Conservation (phyloP, 2,888 invertebrate species). For the Agrotis segetum region DNA sequence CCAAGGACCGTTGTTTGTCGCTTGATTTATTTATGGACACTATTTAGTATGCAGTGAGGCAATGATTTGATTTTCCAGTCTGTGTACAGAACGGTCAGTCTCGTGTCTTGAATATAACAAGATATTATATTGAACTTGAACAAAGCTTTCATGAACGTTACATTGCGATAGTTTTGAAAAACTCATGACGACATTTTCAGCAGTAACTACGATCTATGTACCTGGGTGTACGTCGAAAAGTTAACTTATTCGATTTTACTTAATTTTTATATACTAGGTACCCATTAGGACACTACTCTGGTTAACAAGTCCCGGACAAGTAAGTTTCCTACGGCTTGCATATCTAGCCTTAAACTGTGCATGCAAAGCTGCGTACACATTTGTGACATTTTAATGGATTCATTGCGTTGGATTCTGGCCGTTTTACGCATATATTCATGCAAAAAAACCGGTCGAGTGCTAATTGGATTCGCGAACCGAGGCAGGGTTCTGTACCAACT, state of each 20-base stretch:
- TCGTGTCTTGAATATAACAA: slow-evolving; percentile 81
- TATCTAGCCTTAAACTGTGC: slow-evolving; percentile 2
- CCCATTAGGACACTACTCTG: slow-evolving; percentile 2
- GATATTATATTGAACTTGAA: slow-evolving; percentile 53
- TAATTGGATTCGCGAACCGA: too few species aligned
- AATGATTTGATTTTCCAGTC: slow-evolving; percentile 81
- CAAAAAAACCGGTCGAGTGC: background rate
- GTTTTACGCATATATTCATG: background rate
- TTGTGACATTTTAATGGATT: slow-evolving; percentile 6
- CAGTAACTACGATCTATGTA: background rate
- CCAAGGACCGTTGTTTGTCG: slow-evolving; percentile 62
- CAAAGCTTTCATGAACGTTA: slow-evolving; percentile 15
- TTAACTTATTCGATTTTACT: slow-evolving; percentile 2
- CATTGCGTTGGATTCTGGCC: background rate
- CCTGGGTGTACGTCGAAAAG: background rate
- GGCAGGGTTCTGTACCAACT: too few species aligned
- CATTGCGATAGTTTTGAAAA: slow-evolving; percentile 5
- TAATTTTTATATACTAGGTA: background rate
- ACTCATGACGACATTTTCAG: slow-evolving; percentile 15
- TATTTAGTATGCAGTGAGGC: slow-evolving; percentile 77
- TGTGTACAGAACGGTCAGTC: slow-evolving; percentile 80
- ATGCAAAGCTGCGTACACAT: slow-evolving; percentile 19
- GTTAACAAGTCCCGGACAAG: slow-evolving; percentile 16
- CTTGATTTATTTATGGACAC: slow-evolving; percentile 63
- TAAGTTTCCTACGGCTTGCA: slow-evolving; percentile 24